Conservation (phyloP, 2,797 vertebrate species). For the Sebastes itinus region DNA sequence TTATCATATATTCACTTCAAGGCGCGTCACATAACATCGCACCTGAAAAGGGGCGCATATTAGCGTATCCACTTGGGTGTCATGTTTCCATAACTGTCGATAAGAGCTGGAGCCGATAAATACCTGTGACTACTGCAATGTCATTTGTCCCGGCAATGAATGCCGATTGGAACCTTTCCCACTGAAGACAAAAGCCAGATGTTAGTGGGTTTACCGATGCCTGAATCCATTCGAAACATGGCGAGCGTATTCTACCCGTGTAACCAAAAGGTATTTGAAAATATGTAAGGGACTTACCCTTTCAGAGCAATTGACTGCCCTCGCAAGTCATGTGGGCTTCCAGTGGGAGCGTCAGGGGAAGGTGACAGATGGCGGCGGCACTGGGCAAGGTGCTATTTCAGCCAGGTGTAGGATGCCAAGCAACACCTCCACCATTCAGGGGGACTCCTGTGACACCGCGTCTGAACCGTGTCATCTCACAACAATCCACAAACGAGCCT, state of each 20-base stretch:
- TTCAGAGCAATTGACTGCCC: slow-evolving; percentile 32
- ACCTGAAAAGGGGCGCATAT: no score
- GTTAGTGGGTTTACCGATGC: not conserved
- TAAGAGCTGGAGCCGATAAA: no score
- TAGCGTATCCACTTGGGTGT: no score
- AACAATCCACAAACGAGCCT: slow-evolving; percentile 66
- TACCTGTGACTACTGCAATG: no score
- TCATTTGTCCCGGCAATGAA: no score
- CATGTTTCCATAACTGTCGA: no score
- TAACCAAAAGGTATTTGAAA: slow-evolving; percentile 27
- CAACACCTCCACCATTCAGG: slow-evolving; percentile 61
- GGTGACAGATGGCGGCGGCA: slow-evolving; percentile 71
- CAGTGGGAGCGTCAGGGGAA: slow-evolving; percentile 40
- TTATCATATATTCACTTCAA: no score
- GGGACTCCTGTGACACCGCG: slow-evolving; percentile 61
- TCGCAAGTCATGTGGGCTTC: slow-evolving; percentile 45
- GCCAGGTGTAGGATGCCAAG: slow-evolving; percentile 72
- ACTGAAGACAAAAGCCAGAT: no score
- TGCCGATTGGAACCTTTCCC: no score
- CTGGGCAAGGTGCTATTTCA: slow-evolving; percentile 70
- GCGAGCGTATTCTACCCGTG: not conserved
- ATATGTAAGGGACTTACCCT: slow-evolving; percentile 16
- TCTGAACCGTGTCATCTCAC: slow-evolving; percentile 63
- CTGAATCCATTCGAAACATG: slow-evolving; percentile 3
- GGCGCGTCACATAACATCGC: no score